Evolutionary conservation across 2,113 vertebrate genomes (phyloP).

Genomic region (Callionymus lyra): DNA sequence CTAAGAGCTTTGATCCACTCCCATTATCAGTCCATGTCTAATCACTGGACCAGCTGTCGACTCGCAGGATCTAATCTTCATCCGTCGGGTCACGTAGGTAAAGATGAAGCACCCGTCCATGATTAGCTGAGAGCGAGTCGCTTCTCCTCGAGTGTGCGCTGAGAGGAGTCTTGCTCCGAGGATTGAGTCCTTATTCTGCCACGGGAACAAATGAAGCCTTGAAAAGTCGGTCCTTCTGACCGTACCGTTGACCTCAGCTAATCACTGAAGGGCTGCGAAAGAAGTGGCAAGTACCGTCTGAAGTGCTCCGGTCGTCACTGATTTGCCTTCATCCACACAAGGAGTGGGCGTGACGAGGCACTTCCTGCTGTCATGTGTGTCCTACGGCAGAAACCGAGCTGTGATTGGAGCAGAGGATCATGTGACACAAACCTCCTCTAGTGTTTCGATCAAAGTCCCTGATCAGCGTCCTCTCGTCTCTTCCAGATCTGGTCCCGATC

Average conservation of each 20-base stretch:
- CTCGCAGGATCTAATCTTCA: neutral
- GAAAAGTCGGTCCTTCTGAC: conserved; percentile 27
- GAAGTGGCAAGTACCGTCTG: conserved; percentile 41
- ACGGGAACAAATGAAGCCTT: conserved; percentile 14
- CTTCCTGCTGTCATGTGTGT: conserved; percentile 10
- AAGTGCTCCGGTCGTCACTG: conserved; percentile 42
- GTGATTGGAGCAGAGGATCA: too few relatives aligned
- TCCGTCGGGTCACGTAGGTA: too few relatives aligned
- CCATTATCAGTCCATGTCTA: conserved; percentile 51
- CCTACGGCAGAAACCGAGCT: too few relatives aligned
- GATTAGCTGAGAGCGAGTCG: too few relatives aligned
- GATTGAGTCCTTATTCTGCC: too few relatives aligned
- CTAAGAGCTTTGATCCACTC: conserved; percentile 57
- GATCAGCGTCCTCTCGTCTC: neutral
- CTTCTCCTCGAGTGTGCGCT: too few relatives aligned
- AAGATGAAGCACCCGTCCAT: too few relatives aligned
- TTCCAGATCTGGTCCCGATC: conserved; percentile 89
- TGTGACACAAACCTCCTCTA: too few relatives aligned
- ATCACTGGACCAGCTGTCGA: conserved; percentile 70
- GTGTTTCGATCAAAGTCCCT: too few relatives aligned
- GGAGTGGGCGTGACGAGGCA: conserved; percentile 20
- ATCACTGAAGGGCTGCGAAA: conserved; percentile 47
- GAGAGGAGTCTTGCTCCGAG: too few relatives aligned
- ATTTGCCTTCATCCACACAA: conserved; percentile 31
- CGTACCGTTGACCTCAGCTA: conserved; percentile 49